Conservation (phyloP, 2,113 vertebrate species). For the Fulica atra region DNA sequence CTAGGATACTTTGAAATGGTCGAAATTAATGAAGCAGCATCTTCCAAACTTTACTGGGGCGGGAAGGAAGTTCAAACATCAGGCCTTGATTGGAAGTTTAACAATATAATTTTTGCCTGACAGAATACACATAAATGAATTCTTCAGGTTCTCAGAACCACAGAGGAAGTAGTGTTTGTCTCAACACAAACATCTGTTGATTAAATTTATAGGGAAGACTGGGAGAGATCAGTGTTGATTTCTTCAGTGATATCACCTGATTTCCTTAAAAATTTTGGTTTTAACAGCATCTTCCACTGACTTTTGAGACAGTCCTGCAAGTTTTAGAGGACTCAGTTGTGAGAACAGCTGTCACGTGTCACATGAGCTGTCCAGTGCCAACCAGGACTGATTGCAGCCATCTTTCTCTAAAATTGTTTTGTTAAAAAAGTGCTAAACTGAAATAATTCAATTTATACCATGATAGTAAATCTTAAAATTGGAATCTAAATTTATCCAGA, state of each 20-base stretch:
- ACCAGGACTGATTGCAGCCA: not conserved
- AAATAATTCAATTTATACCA: not conserved
- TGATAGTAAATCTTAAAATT: not conserved
- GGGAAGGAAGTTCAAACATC: not conserved
- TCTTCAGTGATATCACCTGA: not conserved
- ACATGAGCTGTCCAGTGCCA: not conserved
- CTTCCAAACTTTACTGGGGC: not conserved
- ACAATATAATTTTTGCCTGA: not conserved
- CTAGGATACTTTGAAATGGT: not conserved
- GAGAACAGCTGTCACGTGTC: not conserved
- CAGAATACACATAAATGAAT: not conserved
- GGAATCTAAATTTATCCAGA: not conserved
- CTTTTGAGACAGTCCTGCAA: not conserved
- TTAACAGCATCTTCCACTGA: not conserved
- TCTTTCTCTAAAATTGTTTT: not conserved
- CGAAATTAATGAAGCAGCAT: not conserved
- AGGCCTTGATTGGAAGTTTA: not conserved
- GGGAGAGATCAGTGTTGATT: not conserved
- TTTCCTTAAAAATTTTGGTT: not conserved
- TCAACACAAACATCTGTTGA: not conserved
- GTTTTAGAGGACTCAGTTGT: not conserved
- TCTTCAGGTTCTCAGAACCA: not conserved
- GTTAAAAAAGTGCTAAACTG: not conserved
- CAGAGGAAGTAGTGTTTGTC: not conserved
- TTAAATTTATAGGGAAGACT: not conserved